Evolutionary conservation across 1,140 invertebrate genomes (phyloP), one percentile per base, ranked within the genome.

Genomic region (Papilio polytes): DNA sequence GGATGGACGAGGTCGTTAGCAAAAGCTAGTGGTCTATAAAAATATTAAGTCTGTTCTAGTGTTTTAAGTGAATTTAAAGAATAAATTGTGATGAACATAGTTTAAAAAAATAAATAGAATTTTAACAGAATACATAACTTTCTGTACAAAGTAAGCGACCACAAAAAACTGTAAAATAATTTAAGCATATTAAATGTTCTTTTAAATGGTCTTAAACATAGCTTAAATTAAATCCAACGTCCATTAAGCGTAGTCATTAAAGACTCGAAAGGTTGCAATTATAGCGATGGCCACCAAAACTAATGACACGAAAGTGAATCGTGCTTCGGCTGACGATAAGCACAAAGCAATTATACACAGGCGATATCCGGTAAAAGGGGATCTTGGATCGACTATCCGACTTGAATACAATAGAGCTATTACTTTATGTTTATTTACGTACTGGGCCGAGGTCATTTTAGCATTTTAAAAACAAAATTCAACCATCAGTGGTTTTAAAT

Each of bases 221-320:
- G 12, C 13, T 70, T 70, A 66, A 4, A 13, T 31, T 66, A 70
- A 70, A 70, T 15, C 26, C 63, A 70, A 31, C 26, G 22, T 15
- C 63, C 63, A 70, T 70, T 70, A 70, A 70, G 15, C 63, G 63
- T 70, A 36, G 26, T 70, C 26, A 70, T 36, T 70, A 70, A 66
- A 70, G 26, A 70, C 59, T 63, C 63, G 63, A 70, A 70, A 70
- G 63, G 63, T 70, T 70, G 63, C 63, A 70, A 70, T 70, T 70
- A 70, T 18, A 70, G 26, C 63, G 63, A 70, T n/a, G 63, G 12
- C 63, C 22, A 66, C 59, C 12, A 70, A 70, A 70, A 70, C 63
- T 70, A 70, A 70, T 70, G 63, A 70, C 13, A 70, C 26, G 63
- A 70, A 70, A 70, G 26, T 36, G 26, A 36, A 70, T 70, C 63